Evolutionary conservation across 2,888 invertebrate genomes (phyloP).

Genomic region (Trilocha varians): DNA sequence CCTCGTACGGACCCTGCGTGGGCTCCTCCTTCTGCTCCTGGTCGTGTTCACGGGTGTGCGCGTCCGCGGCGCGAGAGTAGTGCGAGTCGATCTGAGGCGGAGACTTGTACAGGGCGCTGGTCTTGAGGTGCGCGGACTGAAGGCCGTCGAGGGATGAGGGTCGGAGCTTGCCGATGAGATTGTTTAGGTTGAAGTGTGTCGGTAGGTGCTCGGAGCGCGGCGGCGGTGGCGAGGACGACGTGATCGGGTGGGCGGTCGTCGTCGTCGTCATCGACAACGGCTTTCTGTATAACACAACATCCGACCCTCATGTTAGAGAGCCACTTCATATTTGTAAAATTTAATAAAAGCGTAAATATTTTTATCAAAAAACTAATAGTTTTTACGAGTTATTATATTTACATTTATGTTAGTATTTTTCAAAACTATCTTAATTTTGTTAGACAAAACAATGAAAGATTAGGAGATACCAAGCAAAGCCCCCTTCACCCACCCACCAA

Average conservation of each 20-base stretch:
- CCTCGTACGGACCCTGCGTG: constrained; percentile 78
- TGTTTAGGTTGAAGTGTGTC: constrained; percentile 69
- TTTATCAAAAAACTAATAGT: too few species aligned
- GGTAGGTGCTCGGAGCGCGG: constrained; percentile 70
- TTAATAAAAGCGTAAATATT: too few species aligned
- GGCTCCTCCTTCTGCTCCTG: constrained; percentile 57
- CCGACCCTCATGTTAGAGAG: constrained; percentile 55
- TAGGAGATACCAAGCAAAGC: constrained; percentile 75
- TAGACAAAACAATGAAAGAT: constrained; percentile 20
- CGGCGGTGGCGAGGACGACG: constrained; percentile 70
- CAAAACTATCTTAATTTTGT: constrained; percentile 8
- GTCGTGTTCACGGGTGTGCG: constrained; percentile 57
- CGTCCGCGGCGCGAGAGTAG: constrained; percentile 69
- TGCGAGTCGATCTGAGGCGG: constrained; percentile 75
- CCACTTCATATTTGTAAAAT: constrained; percentile 16
- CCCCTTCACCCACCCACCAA: constrained; percentile 75
- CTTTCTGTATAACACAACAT: constrained; percentile 56
- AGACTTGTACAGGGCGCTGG: constrained; percentile 60
- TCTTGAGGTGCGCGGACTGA: constrained; percentile 63
- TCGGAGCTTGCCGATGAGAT: constrained; percentile 70
- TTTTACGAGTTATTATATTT: too few species aligned
- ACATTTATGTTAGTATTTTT: constrained; percentile 7
- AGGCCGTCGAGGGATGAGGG: constrained; percentile 66
- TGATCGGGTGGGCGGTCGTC: constrained; percentile 71
- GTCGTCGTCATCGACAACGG: constrained; percentile 72